These are phyloP conservation scores for Scylla paramamosain DNA, from an alignment of 1,140 invertebrate genomes.

Conservation along the genomic window DNA sequence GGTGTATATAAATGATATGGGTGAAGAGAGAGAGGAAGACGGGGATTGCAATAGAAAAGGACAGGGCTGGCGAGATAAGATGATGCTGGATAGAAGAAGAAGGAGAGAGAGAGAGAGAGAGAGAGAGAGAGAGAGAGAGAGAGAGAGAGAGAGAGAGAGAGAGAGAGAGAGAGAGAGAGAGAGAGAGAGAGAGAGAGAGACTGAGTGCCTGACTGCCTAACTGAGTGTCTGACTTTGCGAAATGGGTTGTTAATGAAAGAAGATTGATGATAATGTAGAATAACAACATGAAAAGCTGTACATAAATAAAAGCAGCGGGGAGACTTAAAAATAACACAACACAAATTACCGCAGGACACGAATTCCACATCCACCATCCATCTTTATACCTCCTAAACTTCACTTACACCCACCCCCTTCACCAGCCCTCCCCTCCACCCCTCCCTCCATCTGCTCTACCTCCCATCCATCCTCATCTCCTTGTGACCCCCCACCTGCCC, in stretches of 20 bases:
- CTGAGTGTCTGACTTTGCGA: background rate
- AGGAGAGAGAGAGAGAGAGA: constrained; percentile 52
- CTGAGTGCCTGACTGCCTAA: background rate
- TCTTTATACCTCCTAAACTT: constrained; percentile 33
- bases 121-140: constrained; percentile 55
- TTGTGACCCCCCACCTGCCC: background rate
- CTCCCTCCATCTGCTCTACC: background rate
- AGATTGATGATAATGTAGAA: background rate
- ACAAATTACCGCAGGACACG: background rate
- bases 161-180: constrained; percentile 58
- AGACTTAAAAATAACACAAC: background rate
- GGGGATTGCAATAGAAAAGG: background rate
- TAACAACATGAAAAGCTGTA: background rate
- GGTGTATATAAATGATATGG: background rate
- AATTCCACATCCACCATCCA: constrained; percentile 28
- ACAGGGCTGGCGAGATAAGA: background rate
- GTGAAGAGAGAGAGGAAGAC: background rate
- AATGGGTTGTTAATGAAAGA: background rate
- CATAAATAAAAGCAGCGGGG: background rate
- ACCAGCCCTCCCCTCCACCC: background rate
- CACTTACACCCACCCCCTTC: background rate
- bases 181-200: constrained; percentile 38
- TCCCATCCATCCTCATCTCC: background rate
- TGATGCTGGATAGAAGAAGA: background rate
- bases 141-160: constrained; percentile 46